Percentiles rank a stretch among this genome's conserved stretches.
Evolutionary conservation across 2,888 invertebrate genomes (phyloP).

Genomic region (Pristionchus fissidentatus): DNA sequence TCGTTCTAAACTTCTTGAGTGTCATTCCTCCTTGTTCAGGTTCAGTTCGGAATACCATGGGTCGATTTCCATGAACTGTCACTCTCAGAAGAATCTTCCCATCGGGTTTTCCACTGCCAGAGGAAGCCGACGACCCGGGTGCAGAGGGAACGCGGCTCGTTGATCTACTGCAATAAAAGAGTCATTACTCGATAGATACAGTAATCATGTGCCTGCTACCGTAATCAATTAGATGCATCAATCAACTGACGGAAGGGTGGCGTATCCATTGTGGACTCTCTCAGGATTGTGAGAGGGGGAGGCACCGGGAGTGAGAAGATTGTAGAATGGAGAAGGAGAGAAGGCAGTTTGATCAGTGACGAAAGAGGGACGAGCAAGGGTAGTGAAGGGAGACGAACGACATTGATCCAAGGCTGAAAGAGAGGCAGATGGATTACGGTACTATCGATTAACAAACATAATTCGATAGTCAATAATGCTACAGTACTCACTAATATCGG

Average conservation of each 20-base stretch:
- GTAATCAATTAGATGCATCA: background rate
- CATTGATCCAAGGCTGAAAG: background rate
- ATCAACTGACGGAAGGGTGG: slow-evolving; percentile 42
- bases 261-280: slow-evolving; percentile 36
- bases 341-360: background rate
- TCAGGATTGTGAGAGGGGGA: slow-evolving; percentile 18
- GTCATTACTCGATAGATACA: too few species aligned
- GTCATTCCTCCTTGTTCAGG: slow-evolving; percentile 39
- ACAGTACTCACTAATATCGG: slow-evolving; percentile 19
- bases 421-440: background rate
- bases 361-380: slow-evolving; percentile 31
- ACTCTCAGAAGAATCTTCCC: slow-evolving; percentile 43
- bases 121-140: slow-evolving; percentile 16
- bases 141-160: background rate
- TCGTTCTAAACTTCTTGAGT: slow-evolving; percentile 50
- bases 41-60: slow-evolving; percentile 48
- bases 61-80: slow-evolving; percentile 26
- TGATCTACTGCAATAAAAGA: background rate
- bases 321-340: slow-evolving; percentile 5
- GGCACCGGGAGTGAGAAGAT: slow-evolving; percentile 26
- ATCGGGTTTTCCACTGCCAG: slow-evolving; percentile 8
- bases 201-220: background rate
- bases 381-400: slow-evolving; percentile 19
- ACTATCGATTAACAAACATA: background rate
- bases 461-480: background rate